Conservation (phyloP, 64 coral and sea anemone species). For the Montipora cactus region DNA sequence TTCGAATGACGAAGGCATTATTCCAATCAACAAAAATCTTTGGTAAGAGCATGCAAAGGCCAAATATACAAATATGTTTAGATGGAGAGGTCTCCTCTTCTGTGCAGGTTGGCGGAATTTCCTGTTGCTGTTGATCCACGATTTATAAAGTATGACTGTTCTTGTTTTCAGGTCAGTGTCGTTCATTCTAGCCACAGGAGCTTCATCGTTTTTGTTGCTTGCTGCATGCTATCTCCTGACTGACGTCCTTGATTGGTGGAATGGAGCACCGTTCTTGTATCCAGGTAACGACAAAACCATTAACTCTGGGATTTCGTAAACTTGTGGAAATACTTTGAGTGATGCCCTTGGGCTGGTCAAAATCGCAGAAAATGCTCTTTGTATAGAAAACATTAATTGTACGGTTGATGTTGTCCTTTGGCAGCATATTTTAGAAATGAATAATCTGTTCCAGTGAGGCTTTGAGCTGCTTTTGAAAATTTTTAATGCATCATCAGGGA, state of each 20-base stretch:
- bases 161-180: constrained; percentile 65
- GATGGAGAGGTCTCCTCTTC: not conserved
- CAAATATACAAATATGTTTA: not conserved
- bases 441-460: too few relatives aligned
- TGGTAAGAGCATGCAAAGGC: constrained; percentile 54
- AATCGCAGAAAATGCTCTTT: too few relatives aligned
- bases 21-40: constrained; percentile 91
- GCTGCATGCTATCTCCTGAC: constrained; percentile 73
- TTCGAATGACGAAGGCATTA: constrained; percentile 73
- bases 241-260: constrained; percentile 74
- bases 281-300: constrained; percentile 47
- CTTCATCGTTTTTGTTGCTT: constrained; percentile 55
- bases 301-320: not conserved
- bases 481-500: too few relatives aligned
- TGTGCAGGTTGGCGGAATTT: too few relatives aligned
- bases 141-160: not conserved
- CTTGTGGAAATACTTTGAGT: not conserved
- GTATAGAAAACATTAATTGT: too few relatives aligned
- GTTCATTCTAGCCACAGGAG: constrained; percentile 61
- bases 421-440: too few relatives aligned
- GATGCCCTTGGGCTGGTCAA: too few relatives aligned
- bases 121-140: not conserved
- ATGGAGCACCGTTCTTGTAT: constrained; percentile 81
- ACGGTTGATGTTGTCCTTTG: too few relatives aligned
- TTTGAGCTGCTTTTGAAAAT: too few relatives aligned